Conservation (phyloP, 2,888 invertebrate genomes). For the Drosophila lacicola region DNA sequence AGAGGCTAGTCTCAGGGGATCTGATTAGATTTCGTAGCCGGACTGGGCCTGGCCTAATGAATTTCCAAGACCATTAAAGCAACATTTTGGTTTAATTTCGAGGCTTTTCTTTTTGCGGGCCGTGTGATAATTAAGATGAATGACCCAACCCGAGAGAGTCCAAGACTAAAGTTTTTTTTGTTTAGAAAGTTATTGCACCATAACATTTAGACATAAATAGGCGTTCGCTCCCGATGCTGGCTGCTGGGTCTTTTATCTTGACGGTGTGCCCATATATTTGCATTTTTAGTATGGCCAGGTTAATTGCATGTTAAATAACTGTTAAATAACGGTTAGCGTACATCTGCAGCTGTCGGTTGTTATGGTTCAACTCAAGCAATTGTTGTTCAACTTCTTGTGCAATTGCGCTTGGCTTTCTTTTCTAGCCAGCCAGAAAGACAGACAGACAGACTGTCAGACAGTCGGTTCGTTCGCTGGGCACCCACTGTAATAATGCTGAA, state of each 20-base stretch:
- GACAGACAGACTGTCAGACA: no score
- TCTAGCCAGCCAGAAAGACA: background rate
- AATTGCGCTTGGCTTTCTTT: constrained; percentile 50
- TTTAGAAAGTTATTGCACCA: constrained; percentile 79
- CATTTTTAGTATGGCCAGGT: constrained; percentile 61
- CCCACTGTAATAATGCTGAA: constrained; percentile 69
- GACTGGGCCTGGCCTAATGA: constrained; percentile 61
- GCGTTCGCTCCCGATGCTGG: constrained; percentile 2
- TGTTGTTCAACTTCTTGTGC: constrained; percentile 66
- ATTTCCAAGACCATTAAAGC: constrained; percentile 63
- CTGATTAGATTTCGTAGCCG: constrained; percentile 53
- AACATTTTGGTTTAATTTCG: constrained; percentile 56
- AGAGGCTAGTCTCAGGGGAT: constrained; percentile 51
- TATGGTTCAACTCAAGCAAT: constrained; percentile 60
- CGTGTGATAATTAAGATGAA: constrained; percentile 80
- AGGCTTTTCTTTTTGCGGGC: constrained; percentile 54
- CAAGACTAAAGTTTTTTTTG: constrained; percentile 13
- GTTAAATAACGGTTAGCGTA: constrained; percentile 73
- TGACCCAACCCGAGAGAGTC: constrained; percentile 55
- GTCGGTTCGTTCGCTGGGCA: constrained; percentile 31
- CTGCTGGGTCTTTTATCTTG: constrained; percentile 37
- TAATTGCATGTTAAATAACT: constrained; percentile 81
- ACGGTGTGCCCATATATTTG: constrained; percentile 57
- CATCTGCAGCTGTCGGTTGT: constrained; percentile 51
- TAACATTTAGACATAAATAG: constrained; percentile 51